Conservation (phyloP, 1,140 invertebrate genomes). For the Drosophila albomicans region DNA sequence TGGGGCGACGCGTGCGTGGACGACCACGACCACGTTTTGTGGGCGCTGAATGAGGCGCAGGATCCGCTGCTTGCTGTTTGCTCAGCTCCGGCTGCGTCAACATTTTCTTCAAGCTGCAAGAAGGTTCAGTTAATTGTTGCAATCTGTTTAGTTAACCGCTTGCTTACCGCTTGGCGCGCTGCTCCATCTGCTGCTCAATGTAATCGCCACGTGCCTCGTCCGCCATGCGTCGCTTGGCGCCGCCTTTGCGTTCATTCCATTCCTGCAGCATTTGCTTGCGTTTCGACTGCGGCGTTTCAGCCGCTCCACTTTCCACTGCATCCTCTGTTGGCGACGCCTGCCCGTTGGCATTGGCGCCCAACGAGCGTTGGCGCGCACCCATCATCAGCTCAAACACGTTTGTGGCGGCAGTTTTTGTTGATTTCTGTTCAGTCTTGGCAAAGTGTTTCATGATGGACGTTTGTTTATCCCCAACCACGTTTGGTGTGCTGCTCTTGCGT, state of each 20-base stretch:
- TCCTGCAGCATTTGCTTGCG: conserved; percentile 86
- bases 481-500: conserved; percentile 44
- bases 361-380: conserved; percentile 87
- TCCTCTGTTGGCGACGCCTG: conserved; percentile 76
- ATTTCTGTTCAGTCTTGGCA: conserved; percentile 28
- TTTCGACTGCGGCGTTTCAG: conserved; percentile 85
- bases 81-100: conserved; percentile 52
- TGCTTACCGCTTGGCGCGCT: conserved; percentile 85
- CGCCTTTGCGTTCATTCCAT: conserved; percentile 87
- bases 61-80: conserved; percentile 19
- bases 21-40: conserved; percentile 53
- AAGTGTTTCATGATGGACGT: conserved; percentile 67
- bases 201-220: conserved; percentile 86
- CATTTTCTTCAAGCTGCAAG: conserved; percentile 78
- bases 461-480: conserved; percentile 39
- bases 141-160: not conserved
- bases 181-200: conserved; percentile 86
- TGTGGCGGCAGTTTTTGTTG: conserved; percentile 40
- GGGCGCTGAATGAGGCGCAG: conserved; percentile 34
- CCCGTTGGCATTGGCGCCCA: conserved; percentile 88
- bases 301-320: conserved; percentile 33
- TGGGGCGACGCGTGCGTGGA: conserved; percentile 47
- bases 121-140: not conserved
- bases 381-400: conserved; percentile 89
- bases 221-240: conserved; percentile 86